Percentiles rank a stretch among this genome's conserved stretches.
phyloP scores from a whole-genome alignment of 2,797 vertebrate genomes.

The Lacerta agilis region DNA sequence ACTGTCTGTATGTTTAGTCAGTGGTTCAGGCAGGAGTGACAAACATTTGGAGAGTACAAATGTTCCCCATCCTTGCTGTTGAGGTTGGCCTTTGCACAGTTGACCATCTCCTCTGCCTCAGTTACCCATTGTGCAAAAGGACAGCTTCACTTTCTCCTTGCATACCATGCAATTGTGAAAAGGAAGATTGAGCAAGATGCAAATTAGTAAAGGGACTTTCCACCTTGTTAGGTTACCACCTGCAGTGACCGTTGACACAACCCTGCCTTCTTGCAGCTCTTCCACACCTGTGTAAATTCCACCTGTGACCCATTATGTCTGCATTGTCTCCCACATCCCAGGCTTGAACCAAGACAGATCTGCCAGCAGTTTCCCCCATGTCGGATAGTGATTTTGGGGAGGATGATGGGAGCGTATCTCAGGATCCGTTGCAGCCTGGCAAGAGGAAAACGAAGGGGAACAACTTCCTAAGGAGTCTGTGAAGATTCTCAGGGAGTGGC shows the following conservation, averaged over 20 bases:
- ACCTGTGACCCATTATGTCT: not conserved
- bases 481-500: conserved; percentile 94
- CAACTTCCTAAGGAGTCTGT: conserved; percentile 96
- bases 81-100: not conserved
- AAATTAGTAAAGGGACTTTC: not conserved
- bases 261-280: not conserved
- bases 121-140: not conserved
- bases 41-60: too few relatives aligned
- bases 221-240: not conserved
- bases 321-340: conserved; percentile 60
- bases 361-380: conserved; percentile 75
- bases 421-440: conserved; percentile 80
- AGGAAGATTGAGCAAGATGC: not conserved
- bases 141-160: not conserved
- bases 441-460: conserved; percentile 94
- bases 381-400: conserved; percentile 90
- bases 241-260: not conserved
- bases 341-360: conserved; percentile 78
- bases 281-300: not conserved
- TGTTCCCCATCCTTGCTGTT: too few relatives aligned
- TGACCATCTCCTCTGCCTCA: not conserved
- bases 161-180: not conserved
- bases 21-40: too few relatives aligned
- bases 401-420: conserved; percentile 84
- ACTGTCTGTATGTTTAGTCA: too few relatives aligned